Evolutionary conservation across 1,140 invertebrate genomes (phyloP).

Genomic region (Varroa destructor): DNA sequence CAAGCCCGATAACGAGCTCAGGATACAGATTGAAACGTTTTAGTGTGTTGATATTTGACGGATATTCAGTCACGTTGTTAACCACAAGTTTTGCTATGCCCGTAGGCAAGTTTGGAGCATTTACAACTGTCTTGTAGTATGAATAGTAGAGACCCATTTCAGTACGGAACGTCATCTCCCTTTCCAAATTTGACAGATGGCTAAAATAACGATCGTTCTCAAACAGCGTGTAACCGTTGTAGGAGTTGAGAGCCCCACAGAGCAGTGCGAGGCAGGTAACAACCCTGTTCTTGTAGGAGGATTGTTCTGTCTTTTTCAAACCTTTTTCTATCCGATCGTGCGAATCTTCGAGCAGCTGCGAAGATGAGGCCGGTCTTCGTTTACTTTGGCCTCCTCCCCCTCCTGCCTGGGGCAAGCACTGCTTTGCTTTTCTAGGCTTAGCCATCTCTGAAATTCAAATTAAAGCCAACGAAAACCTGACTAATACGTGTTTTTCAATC

Average conservation of each 20-base stretch:
- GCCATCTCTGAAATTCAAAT: too few species aligned
- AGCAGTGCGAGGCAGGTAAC: not conserved
- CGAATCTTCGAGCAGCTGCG: not conserved
- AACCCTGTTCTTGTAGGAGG: not conserved
- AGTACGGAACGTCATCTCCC: conserved; percentile 64
- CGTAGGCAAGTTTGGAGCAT: conserved; percentile 50
- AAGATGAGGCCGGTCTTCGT: not conserved
- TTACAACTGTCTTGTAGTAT: conserved; percentile 64
- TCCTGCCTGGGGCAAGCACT: too few species aligned
- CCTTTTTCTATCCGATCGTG: not conserved
- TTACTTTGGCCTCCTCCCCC: not conserved
- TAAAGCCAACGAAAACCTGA: too few species aligned
- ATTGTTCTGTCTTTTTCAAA: not conserved
- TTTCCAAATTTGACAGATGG: conserved; percentile 61
- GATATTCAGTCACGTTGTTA: conserved; percentile 65
- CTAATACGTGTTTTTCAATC: too few species aligned
- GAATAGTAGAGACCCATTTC: conserved; percentile 78
- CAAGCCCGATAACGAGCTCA: conserved; percentile 49
- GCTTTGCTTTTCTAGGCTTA: too few species aligned
- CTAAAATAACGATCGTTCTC: conserved; percentile 68
- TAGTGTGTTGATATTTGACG: conserved; percentile 60
- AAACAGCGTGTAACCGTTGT: conserved; percentile 58
- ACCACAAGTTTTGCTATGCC: conserved; percentile 53
- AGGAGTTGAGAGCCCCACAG: conserved; percentile 32
- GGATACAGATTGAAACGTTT: conserved; percentile 67